Evolutionary conservation across 2,888 invertebrate species (phyloP).

Genomic region (Platycheirus rosarum): DNA sequence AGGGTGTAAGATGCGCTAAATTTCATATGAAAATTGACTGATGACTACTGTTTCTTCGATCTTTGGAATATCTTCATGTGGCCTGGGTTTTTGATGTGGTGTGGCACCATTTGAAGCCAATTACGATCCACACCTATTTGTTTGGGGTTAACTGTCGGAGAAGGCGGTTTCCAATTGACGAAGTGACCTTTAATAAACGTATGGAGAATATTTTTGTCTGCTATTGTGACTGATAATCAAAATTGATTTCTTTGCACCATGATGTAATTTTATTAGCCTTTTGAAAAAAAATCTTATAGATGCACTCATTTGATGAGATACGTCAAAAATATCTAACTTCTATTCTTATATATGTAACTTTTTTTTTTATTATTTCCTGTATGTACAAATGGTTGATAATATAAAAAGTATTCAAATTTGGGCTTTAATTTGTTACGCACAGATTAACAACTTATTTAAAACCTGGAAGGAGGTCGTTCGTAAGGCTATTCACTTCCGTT

Average conservation of each 20-base stretch:
- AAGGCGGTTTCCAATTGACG: constrained; percentile 61
- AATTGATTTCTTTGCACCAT: constrained; percentile 9
- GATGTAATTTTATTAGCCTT: neutral
- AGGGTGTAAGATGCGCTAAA: constrained; percentile 30
- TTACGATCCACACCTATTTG: constrained; percentile 62
- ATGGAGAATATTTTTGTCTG: neutral
- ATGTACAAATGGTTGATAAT: too few species aligned
- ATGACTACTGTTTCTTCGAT: constrained; percentile 49
- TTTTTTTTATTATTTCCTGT: too few species aligned
- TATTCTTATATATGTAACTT: too few species aligned
- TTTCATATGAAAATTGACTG: constrained; percentile 49
- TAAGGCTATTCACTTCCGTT: neutral
- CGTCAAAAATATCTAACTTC: too few species aligned
- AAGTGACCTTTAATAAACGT: constrained; percentile 49
- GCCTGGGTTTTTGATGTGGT: neutral
- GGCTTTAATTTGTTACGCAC: too few species aligned
- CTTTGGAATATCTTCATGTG: neutral
- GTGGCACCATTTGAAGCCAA: constrained; percentile 27
- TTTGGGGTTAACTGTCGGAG: constrained; percentile 59
- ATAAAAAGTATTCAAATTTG: too few species aligned
- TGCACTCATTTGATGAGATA: too few species aligned
- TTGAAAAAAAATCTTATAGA: neutral
- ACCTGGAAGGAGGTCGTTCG: too few species aligned
- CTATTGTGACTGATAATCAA: neutral
- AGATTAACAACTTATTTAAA: too few species aligned